phyloP scores from a whole-genome alignment of 2,113 vertebrate genomes.

The Bombycilla garrulus region DNA sequence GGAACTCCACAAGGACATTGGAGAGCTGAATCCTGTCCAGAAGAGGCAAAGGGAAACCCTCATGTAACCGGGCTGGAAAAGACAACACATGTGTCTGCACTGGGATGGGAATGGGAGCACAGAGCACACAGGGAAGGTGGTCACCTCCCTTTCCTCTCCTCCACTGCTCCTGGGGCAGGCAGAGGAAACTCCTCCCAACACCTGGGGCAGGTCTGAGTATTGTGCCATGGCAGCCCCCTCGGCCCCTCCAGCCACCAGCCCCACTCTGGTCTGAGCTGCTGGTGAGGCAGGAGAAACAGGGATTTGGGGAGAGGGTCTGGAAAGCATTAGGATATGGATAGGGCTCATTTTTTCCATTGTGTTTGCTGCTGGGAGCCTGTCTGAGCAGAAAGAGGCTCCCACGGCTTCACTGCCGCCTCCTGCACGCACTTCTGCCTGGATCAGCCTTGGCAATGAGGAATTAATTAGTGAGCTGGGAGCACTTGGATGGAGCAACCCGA shows the following conservation, averaged over 20 bases:
- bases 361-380: background rate
- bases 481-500: accelerated
- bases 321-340: background rate
- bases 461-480: background rate
- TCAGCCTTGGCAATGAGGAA: background rate
- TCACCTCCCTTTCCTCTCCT: background rate
- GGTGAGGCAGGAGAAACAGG: background rate
- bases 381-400: background rate
- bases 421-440: background rate
- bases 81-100: accelerated
- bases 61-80: constrained; percentile 54
- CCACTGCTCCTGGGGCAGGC: accelerated
- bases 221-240: background rate
- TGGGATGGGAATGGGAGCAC: background rate
- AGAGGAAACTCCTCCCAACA: background rate
- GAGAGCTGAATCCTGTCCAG: constrained; percentile 42
- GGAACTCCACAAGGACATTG: constrained; percentile 41
- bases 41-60: constrained; percentile 70
- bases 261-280: background rate
- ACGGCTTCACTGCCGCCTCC: accelerated
- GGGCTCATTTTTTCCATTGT: background rate
- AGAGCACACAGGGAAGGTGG: accelerated
- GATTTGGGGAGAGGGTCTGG: background rate
- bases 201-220: too few relatives aligned
- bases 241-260: background rate